A percentile compares a stretch with the other conserved stretches of the same genome.
These are phyloP conservation scores for Musca vetustissima DNA, from an alignment of 1,140 invertebrate genomes.

Conservation along the genomic window DNA sequence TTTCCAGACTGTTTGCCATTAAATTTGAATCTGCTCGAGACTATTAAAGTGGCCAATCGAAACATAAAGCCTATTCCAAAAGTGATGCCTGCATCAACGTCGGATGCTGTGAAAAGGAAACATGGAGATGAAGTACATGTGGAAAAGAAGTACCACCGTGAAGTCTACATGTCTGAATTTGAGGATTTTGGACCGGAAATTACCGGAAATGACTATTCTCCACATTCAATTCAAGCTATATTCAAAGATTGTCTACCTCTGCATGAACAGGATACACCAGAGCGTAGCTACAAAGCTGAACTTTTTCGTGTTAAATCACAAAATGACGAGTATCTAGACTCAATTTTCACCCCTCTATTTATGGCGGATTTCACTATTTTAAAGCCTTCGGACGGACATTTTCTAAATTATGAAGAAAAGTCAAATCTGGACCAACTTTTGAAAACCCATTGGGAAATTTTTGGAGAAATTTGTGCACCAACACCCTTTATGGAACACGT, in stretches of 20 bases:
- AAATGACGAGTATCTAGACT: not conserved
- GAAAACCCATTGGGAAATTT: not conserved
- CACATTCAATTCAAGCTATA: constrained; percentile 10
- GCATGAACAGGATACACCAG: not conserved
- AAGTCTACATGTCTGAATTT: constrained; percentile 3
- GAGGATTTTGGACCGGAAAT: not conserved
- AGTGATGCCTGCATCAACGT: not conserved
- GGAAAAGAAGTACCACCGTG: no score
- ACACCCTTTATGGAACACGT: constrained; percentile 12
- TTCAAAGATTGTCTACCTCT: constrained; percentile 2
- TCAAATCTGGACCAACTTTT: not conserved
- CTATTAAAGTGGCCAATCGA: not conserved
- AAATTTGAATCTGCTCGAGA: not conserved
- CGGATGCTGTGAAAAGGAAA: not conserved
- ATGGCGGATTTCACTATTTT: not conserved
- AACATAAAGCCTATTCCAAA: not conserved
- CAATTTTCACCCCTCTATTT: not conserved
- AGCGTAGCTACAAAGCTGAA: not conserved
- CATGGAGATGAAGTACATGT: not conserved
- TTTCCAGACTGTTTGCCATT: not conserved
- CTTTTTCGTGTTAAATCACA: not conserved
- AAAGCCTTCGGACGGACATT: not conserved
- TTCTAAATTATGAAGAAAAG: not conserved
- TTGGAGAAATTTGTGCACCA: constrained; percentile 1
- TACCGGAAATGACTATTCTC: not conserved